These are phyloP conservation scores for Macropis europaea DNA, from an alignment of 2,888 invertebrate species.

Conservation along the genomic window DNA sequence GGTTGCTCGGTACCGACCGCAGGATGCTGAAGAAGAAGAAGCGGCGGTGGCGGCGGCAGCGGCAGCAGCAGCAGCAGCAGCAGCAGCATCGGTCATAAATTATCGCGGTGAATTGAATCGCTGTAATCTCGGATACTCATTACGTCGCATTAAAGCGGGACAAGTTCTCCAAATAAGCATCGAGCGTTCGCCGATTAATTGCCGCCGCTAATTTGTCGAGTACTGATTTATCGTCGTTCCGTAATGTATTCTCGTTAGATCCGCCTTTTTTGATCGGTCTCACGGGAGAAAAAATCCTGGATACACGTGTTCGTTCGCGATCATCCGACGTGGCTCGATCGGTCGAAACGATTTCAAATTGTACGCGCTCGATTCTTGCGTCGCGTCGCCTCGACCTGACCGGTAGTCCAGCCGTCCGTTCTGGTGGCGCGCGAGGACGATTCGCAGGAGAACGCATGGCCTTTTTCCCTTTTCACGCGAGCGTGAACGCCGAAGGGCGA, in stretches of 20 bases:
- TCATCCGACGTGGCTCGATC: background rate
- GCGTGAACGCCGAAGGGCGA: background rate
- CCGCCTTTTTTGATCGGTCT: background rate
- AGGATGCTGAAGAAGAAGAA: background rate
- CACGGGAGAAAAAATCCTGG: background rate
- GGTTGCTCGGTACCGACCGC: background rate
- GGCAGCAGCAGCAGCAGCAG: background rate
- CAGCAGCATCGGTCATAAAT: conserved; percentile 48
- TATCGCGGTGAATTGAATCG: conserved; percentile 52
- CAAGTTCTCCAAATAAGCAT: conserved; percentile 53
- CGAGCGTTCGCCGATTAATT: conserved; percentile 47
- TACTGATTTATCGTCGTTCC: conserved; percentile 32
- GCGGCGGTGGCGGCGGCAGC: background rate
- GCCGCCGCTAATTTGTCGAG: conserved; percentile 52
- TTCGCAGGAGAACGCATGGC: too few relatives aligned
- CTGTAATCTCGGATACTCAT: conserved; percentile 52
- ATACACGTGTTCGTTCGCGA: conserved; percentile 17
- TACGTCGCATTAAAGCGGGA: conserved; percentile 52
- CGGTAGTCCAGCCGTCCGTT: background rate
- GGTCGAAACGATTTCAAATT: conserved; percentile 11
- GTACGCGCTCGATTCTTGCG: background rate
- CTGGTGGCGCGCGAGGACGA: background rate
- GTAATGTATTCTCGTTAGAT: conserved; percentile 21
- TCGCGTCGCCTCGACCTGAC: too few relatives aligned
- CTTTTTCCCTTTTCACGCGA: too few relatives aligned